Evolutionary conservation across 2,888 invertebrate genomes (phyloP).

Genomic region (Euspilapteryx auroguttella): DNA sequence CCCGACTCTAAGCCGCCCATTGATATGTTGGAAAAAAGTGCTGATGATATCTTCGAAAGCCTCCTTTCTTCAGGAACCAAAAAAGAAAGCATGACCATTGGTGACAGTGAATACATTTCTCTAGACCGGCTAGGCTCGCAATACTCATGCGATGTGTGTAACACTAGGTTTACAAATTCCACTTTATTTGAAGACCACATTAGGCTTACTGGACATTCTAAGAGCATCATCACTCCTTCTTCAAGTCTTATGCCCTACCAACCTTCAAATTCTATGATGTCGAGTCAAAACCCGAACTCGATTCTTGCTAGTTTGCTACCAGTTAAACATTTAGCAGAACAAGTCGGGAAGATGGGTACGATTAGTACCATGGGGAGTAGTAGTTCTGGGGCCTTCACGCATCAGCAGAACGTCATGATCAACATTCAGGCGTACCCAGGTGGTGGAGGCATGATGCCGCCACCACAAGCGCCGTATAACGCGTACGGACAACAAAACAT

Average conservation of each 20-base stretch:
- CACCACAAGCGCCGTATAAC: constrained; percentile 36
- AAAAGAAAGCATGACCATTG: constrained; percentile 28
- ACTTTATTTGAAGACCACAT: constrained; percentile 56
- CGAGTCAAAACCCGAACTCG: too few relatives aligned
- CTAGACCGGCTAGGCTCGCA: constrained; percentile 64
- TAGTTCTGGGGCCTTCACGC: constrained; percentile 37
- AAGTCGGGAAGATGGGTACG: constrained; percentile 42
- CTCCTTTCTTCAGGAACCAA: constrained; percentile 40
- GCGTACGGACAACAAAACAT: constrained; percentile 24
- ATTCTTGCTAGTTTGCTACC: too few relatives aligned
- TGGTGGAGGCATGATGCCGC: constrained; percentile 43
- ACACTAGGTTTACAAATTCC: constrained; percentile 60
- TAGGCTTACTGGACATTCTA: constrained; percentile 59
- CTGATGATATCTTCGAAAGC: constrained; percentile 51
- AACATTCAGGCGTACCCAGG: constrained; percentile 67
- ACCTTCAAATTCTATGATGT: constrained; percentile 29
- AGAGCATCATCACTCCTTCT: constrained; percentile 19
- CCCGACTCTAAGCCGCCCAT: constrained; percentile 44
- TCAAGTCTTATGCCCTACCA: constrained; percentile 36
- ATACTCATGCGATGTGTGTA: constrained; percentile 63
- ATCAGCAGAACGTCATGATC: constrained; percentile 67
- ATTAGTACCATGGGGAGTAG: constrained; percentile 24
- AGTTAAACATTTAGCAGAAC: constrained; percentile 47
- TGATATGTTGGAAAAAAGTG: constrained; percentile 42
- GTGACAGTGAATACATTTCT: constrained; percentile 65